Evolutionary conservation across 1,140 invertebrate species (phyloP).

Genomic region (Pogonus chalceus): DNA sequence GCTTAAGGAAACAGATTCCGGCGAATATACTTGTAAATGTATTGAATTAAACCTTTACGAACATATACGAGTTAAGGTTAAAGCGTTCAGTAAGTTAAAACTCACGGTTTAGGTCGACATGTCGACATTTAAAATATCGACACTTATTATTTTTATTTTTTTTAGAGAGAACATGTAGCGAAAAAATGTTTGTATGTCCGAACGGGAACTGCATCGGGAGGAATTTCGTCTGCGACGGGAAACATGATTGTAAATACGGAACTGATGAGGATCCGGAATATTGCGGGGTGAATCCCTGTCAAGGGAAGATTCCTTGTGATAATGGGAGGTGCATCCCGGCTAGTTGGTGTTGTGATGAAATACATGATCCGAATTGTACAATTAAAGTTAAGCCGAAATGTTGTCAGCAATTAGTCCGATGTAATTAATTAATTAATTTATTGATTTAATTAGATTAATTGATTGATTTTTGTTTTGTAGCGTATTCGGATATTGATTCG

Average conservation of each 20-base stretch:
- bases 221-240: conserved; percentile 55
- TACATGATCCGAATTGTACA: conserved; percentile 36
- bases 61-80: background rate
- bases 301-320: conserved; percentile 38
- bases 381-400: conserved; percentile 31
- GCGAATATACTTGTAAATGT: conserved; percentile 3
- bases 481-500: too few species aligned
- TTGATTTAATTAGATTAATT: too few species aligned
- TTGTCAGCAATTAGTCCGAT: conserved; percentile 17
- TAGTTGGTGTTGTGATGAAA: conserved; percentile 41
- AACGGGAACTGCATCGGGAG: conserved; percentile 45
- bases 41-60: background rate
- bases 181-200: conserved; percentile 3
- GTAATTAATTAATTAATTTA: background rate
- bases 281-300: conserved; percentile 42
- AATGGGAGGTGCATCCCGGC: conserved; percentile 43
- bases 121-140: too few species aligned
- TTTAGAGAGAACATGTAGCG: background rate
- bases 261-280: conserved; percentile 38
- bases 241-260: conserved; percentile 48
- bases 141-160: background rate
- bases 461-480: too few species aligned
- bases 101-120: background rate
- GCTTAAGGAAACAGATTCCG: background rate
- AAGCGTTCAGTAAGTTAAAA: background rate